Conservation (phyloP, 1,140 invertebrate species). For the Hydropsyche tenuis region DNA sequence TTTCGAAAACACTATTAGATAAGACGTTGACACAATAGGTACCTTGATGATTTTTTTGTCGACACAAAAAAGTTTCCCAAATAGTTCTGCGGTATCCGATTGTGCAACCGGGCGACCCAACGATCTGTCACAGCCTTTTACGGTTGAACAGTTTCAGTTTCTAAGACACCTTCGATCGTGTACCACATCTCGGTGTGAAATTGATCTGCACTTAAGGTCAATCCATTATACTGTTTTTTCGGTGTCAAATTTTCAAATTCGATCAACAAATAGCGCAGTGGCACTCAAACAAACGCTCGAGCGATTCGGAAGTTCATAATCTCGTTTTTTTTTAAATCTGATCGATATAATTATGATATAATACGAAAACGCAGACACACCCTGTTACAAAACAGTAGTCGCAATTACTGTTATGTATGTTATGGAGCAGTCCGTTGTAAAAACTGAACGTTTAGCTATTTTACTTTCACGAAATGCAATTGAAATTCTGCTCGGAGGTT, state of each 20-base stretch:
- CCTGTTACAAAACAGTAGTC: no score
- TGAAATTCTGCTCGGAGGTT: not conserved
- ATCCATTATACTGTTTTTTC: not conserved
- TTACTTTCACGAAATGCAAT: constrained; percentile 16
- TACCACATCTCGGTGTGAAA: not conserved
- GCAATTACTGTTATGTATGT: no score
- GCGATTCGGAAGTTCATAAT: no score
- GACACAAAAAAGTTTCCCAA: not conserved
- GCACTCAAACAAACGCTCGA: no score
- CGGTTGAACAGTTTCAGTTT: constrained; percentile 11
- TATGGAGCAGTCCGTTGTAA: not conserved
- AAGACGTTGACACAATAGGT: no score
- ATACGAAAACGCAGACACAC: no score
- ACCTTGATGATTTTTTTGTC: constrained; percentile 13
- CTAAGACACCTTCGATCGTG: not conserved
- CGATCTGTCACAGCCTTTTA: constrained; percentile 37
- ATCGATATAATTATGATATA: no score
- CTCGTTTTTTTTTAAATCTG: no score
- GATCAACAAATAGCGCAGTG: no score
- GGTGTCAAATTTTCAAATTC: no score
- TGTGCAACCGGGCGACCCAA: constrained; percentile 13
- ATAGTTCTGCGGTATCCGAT: not conserved
- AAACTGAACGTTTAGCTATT: not conserved
- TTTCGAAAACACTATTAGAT: no score
- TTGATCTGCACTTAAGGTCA: not conserved